phyloP scores from a whole-genome alignment of 2,888 invertebrate genomes.

The Serrognathus titanus region DNA sequence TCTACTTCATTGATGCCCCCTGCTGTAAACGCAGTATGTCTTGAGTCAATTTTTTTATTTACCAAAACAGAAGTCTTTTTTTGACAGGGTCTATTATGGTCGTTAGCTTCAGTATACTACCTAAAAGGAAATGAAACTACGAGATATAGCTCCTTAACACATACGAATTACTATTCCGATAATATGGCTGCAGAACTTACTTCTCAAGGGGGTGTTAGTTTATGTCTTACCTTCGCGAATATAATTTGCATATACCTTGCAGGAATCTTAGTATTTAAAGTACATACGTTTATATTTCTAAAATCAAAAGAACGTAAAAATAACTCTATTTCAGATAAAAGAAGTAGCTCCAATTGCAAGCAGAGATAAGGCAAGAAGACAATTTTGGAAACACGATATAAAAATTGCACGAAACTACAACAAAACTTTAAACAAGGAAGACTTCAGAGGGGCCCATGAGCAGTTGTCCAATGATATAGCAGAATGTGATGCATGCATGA shows the following conservation, averaged over 20 bases:
- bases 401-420: slow-evolving; percentile 59
- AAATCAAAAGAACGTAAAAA: not conserved
- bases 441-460: slow-evolving; percentile 32
- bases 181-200: slow-evolving; percentile 61
- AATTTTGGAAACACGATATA: slow-evolving; percentile 63
- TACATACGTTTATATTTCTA: slow-evolving; percentile 32
- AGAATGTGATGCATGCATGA: slow-evolving; percentile 21
- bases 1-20: slow-evolving; percentile 78
- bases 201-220: slow-evolving; percentile 63
- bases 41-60: slow-evolving; percentile 4
- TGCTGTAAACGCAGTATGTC: slow-evolving; percentile 70
- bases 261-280: slow-evolving; percentile 68
- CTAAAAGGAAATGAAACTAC: slow-evolving; percentile 50
- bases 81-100: slow-evolving; percentile 62
- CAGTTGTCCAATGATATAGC: slow-evolving; percentile 41
- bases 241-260: slow-evolving; percentile 69
- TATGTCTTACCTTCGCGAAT: slow-evolving; percentile 70
- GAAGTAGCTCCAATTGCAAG: slow-evolving; percentile 59
- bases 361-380: slow-evolving; percentile 44
- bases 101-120: slow-evolving; percentile 57
- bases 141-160: slow-evolving; percentile 44
- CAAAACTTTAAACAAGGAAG: slow-evolving; percentile 39
- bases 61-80: slow-evolving; percentile 1
- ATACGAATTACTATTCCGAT: slow-evolving; percentile 55
- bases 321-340: slow-evolving; percentile 50